These are phyloP conservation scores for Austrofundulus limnaeus DNA, from an alignment of 2,113 vertebrate species.

Conservation along the genomic window DNA sequence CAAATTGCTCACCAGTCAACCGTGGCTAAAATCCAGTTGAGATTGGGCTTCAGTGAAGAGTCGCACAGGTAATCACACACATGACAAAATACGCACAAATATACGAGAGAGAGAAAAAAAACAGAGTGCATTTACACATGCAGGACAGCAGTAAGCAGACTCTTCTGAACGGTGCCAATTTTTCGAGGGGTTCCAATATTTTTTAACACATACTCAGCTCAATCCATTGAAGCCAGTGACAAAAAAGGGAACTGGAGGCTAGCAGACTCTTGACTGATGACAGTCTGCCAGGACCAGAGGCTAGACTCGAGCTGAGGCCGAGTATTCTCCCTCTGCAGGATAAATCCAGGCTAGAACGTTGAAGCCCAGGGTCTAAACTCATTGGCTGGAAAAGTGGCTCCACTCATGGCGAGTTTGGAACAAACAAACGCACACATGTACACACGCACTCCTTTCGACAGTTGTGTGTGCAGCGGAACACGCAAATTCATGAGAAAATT, in stretches of 20 bases:
- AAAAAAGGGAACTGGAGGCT: constrained; percentile 49
- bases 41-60: constrained; percentile 8
- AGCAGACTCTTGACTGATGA: constrained; percentile 45
- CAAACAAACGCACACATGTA: constrained; percentile 11
- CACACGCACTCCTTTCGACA: constrained; percentile 16
- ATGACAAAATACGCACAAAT: background rate
- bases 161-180: constrained; percentile 48
- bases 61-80: constrained; percentile 10
- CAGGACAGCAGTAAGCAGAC: constrained; percentile 36
- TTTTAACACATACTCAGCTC: constrained; percentile 49
- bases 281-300: constrained; percentile 55
- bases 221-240: constrained; percentile 45
- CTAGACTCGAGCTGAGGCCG: constrained; percentile 48
- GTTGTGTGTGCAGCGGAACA: constrained; percentile 14
- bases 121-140: constrained; percentile 15
- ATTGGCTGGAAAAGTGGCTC: constrained; percentile 48
- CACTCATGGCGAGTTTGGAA: constrained; percentile 22
- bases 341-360: constrained; percentile 37
- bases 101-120: background rate
- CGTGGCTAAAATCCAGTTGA: constrained; percentile 32
- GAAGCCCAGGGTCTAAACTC: constrained; percentile 40
- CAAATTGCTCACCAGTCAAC: constrained; percentile 20
- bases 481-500: constrained; percentile 29
- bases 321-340: constrained; percentile 43
- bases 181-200: constrained; percentile 57